These are phyloP conservation scores for Lacanobia wlatinum DNA, from an alignment of 2,888 invertebrate species.

Conservation along the genomic window DNA sequence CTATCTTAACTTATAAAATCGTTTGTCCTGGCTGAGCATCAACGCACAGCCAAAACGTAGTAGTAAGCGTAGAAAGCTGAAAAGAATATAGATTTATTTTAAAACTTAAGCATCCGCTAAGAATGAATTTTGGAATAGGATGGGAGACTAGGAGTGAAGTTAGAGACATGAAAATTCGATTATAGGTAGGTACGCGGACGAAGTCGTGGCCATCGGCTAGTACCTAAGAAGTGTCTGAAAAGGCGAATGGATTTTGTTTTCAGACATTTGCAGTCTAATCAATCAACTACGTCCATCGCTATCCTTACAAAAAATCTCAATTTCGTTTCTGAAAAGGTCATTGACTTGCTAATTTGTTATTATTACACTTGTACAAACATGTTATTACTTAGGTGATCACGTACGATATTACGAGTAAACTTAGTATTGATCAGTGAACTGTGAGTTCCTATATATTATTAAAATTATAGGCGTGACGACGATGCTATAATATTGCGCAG, in stretches of 20 bases:
- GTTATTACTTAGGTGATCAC: conserved; percentile 14
- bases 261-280: not conserved
- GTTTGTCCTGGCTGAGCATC: no score
- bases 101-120: no score
- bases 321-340: not conserved
- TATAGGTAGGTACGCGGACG: no score
- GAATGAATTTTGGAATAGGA: no score
- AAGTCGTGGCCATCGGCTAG: no score
- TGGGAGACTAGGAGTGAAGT: no score
- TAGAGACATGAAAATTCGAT: no score
- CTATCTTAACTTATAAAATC: not conserved
- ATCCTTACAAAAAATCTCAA: not conserved
- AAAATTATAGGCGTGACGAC: conserved; percentile 14
- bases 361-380: not conserved
- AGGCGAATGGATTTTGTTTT: not conserved
- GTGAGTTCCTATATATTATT: conserved; percentile 28
- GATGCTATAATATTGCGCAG: conserved; percentile 26
- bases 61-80: no score
- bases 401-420: conserved; percentile 27
- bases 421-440: conserved; percentile 24
- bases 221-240: not conserved
- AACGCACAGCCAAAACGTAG: no score
- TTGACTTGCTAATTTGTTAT: not conserved
- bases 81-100: no score
- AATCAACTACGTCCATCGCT: not conserved